Base-by-base conservation (phyloP, 2,797 vertebrate species). In the Echeneis naucrates region DNA sequence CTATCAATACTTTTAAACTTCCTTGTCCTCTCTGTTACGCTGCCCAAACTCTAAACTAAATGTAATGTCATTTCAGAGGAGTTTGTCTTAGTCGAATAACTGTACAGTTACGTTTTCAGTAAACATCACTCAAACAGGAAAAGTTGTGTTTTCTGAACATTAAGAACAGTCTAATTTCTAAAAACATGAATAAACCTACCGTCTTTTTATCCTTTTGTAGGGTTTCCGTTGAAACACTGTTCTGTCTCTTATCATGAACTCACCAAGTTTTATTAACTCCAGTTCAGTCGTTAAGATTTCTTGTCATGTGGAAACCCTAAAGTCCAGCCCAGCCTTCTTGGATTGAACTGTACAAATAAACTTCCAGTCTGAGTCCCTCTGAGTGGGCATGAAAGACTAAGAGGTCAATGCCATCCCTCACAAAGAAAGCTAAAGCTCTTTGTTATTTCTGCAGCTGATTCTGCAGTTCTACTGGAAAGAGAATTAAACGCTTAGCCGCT, bases 391-490 rank as follows among this genome's bases (percentile, higher is more conserved):
- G 10, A 45, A 47, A 24, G 33, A 35, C 47, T 38, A 38, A n/a
- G 68, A 57, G 44, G 14, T 2, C 13, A n/a, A 13, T 13, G 48
- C 10, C 37, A 10, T n/a, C 12, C 0, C 51, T 60, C n/a, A 21
- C 38, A 62, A 48, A 64, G 21, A 61, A 10, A 24, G 38, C 17
- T 19, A 1, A 3, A 0, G 3, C 21, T 26, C 40, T 68, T 47
- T 65, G 30, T 64, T 63, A 54, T 67, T 82, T 50, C 68, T 80
- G 48, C 62, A 56, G 42, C 40, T 40, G 4, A 68, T 68, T 84
- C 33, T 21, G 19, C 53, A 57, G 26, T 57, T 72, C 51, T 68
- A 35, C 71, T 74, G 72, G 60, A 63, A 61, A 38, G 24, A 63
- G 24, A 64, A 53, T 47, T 33, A 55, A 79, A 69, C 63, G n/a